A percentile compares a stretch with the other conserved stretches of the same genome.
These are phyloP conservation scores for Tholera decimalis DNA, from an alignment of 2,888 invertebrate genomes.

Conservation along the genomic window DNA sequence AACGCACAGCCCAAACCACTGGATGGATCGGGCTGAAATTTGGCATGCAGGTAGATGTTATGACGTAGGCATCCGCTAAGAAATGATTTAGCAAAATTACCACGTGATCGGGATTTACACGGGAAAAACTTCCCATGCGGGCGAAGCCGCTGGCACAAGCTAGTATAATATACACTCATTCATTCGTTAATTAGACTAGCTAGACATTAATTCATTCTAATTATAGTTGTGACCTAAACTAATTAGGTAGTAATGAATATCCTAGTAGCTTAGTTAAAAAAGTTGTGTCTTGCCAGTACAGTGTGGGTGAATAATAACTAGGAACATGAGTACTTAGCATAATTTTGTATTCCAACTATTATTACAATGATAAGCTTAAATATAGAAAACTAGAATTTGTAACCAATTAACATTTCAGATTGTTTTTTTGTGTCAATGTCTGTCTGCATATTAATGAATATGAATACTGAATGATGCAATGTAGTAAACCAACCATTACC, in stretches of 20 bases:
- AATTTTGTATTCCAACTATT: conserved; percentile 25
- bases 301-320: conserved; percentile 36
- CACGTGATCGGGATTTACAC: too few species aligned
- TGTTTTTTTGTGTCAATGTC: conserved; percentile 48
- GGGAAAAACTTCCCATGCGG: too few species aligned
- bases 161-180: too few species aligned
- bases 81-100: too few species aligned
- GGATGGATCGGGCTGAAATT: too few species aligned
- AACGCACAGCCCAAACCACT: too few species aligned
- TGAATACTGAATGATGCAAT: conserved; percentile 27
- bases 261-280: conserved; percentile 23
- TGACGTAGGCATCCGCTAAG: too few species aligned
- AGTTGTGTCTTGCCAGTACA: conserved; percentile 27
- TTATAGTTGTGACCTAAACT: background rate
- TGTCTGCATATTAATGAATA: conserved; percentile 34
- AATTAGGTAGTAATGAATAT: conserved; percentile 10
- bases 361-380: conserved; percentile 46
- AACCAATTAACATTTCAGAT: conserved; percentile 37
- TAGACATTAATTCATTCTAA: too few species aligned
- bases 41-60: too few species aligned
- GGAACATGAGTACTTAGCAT: conserved; percentile 1
- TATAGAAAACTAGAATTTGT: conserved; percentile 43
- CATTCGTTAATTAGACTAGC: too few species aligned
- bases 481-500: background rate
- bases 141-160: too few species aligned